Conservation (phyloP, 2,797 vertebrate species). For the Ficedula albicollis region DNA sequence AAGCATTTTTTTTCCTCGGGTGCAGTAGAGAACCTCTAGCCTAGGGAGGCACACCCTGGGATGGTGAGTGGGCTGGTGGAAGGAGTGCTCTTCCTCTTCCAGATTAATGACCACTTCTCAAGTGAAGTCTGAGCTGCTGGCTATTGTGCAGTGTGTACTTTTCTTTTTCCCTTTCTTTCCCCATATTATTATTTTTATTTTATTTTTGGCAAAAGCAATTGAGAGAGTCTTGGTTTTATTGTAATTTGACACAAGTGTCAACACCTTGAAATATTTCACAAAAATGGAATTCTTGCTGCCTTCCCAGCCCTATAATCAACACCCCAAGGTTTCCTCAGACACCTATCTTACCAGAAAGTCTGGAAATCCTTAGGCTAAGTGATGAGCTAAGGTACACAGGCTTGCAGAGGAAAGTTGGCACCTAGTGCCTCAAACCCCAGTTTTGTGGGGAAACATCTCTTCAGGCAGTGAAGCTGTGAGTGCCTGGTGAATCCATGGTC, state of each 20-base stretch:
- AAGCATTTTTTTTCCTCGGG: constrained; percentile 18
- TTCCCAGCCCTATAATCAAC: neutral
- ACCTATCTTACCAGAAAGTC: neutral
- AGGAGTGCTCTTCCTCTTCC: constrained; percentile 40
- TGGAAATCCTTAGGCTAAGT: neutral
- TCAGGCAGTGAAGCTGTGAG: neutral
- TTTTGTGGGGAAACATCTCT: neutral
- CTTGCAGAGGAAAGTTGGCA: neutral
- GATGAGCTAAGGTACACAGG: neutral
- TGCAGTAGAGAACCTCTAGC: constrained; percentile 20
- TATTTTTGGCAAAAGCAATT: constrained; percentile 14
- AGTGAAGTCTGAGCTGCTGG: neutral
- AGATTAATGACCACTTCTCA: constrained; percentile 11
- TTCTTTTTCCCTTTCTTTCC: neutral
- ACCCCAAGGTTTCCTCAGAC: neutral
- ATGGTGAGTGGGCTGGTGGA: neutral
- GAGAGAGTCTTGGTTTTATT: neutral
- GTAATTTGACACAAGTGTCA: constrained; percentile 5
- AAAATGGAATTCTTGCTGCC: constrained; percentile 7
- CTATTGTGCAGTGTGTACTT: neutral
- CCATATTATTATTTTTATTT: neutral
- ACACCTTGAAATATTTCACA: constrained; percentile 24
- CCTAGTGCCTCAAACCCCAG: neutral
- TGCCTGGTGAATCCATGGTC: neutral
- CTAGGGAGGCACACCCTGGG: neutral